Percentiles rank a stretch among this genome's conserved stretches.
Conservation (phyloP, 92 coral and sea anemone species). For the Parazoanthus atlanticus region DNA sequence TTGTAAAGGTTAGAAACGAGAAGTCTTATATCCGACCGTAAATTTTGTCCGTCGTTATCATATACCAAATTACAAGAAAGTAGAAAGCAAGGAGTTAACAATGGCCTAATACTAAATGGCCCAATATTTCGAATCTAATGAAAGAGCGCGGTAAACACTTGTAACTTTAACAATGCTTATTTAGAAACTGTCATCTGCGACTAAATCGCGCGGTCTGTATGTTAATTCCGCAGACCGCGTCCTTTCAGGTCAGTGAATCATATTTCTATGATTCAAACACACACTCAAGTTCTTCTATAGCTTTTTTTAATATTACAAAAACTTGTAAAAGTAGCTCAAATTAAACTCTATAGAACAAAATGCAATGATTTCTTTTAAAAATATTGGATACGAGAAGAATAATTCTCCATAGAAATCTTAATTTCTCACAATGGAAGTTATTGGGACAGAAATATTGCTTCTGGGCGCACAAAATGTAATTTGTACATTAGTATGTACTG, state of each 20-base stretch:
- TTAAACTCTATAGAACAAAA: not conserved
- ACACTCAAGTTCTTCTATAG: not conserved
- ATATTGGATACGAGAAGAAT: not conserved
- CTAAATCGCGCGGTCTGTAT: conserved; percentile 19
- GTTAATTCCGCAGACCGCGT: conserved; percentile 38
- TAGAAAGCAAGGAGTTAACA: conserved; percentile 4
- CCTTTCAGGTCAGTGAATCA: not conserved
- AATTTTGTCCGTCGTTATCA: not conserved
- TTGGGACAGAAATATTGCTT: not conserved
- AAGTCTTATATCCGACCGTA: not conserved
- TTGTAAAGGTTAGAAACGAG: not conserved
- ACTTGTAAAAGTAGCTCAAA: not conserved
- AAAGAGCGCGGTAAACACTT: conserved; percentile 21
- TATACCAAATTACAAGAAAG: not conserved
- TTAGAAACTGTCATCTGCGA: conserved; percentile 35
- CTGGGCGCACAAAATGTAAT: not conserved
- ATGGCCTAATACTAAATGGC: not conserved
- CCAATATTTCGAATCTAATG: not conserved
- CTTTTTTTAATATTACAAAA: not conserved
- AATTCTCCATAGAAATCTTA: not conserved
- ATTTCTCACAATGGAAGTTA: not conserved
- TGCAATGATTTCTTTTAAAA: not conserved
- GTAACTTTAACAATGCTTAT: conserved; percentile 3
- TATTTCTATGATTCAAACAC: not conserved
- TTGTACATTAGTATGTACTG: not conserved